Base-by-base conservation (phyloP, 2,113 vertebrate genomes). In the Pleuronectes platessa region DNA sequence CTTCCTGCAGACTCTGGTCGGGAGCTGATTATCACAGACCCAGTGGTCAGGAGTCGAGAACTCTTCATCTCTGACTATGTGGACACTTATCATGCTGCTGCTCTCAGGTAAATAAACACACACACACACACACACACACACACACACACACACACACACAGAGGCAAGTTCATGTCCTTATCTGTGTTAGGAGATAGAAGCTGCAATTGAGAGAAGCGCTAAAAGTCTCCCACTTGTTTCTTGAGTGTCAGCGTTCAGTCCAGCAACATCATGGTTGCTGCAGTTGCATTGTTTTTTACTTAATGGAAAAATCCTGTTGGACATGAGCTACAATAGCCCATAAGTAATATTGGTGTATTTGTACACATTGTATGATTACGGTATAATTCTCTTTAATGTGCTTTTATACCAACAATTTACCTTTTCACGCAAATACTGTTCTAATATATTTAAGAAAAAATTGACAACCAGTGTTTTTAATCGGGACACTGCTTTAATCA, bases 61-160 rank as follows among this genome's bases (percentile, higher is more conserved):
- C 97, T 99, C 93, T 99, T 99, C 93, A 99, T 99, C 88, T 99
- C 98, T 0, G 98, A 99, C 89, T 99, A 99, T 0, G 97, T 99
- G 45, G 98, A 99, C 92, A 99, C 98, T 0, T 99, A 99, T 87
- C 98, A 99, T 2, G 98, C 98, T 85, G 97, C 97, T 93, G 97
- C 97, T 90, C 97, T 99, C 79, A 97, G 98, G 98, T 98, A 79
- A 93, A 66, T 47, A 71, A 68, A 74, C 35, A 40, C 13, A 6
- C 20, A 72, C 7, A 62, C 11, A 42, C 7, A 26, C 21, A 13
- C 2, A 6, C 20, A 72, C 7, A 62, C 14, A 42, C 7, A 26
- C 21, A 13, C 2, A 6, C 20, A 72, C 7, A 62, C 14, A 42
- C 7, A 26, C 21, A 62, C 14, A 42, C 7, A 26, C 17, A 13